Conservation (phyloP, 2,797 vertebrate genomes). For the Eulemur rubriventer region DNA sequence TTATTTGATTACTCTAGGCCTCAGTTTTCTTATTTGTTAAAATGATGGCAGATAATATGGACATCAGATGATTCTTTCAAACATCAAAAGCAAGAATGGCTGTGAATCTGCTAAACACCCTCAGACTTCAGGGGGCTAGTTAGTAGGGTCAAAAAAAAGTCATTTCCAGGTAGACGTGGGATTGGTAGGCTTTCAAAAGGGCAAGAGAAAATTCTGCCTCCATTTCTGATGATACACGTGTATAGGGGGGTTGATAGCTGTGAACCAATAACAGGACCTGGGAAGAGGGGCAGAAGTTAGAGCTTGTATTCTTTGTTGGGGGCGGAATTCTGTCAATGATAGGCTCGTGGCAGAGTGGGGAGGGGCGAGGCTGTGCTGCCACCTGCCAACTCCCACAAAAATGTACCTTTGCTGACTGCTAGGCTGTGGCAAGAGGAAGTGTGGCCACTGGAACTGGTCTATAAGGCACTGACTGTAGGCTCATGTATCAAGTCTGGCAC, state of each 20-base stretch:
- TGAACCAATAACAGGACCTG: not conserved
- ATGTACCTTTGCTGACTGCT: not conserved
- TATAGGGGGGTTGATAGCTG: not conserved
- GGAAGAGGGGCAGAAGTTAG: not conserved
- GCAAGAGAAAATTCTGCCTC: not conserved
- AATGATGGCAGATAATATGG: not conserved
- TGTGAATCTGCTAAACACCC: not conserved
- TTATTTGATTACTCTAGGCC: not conserved
- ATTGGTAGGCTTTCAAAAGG: not conserved
- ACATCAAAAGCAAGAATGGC: not conserved
- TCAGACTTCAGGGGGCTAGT: not conserved
- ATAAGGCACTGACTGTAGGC: not conserved
- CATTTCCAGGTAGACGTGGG: not conserved
- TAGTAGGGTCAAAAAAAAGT: not conserved
- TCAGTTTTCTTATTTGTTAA: constrained; percentile 14
- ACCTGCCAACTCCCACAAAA: not conserved
- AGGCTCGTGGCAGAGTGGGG: not conserved
- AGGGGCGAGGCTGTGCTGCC: not conserved
- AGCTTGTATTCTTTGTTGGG: not conserved
- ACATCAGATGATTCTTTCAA: not conserved
- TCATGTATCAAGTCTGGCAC: not conserved
- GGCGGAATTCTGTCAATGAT: not conserved
- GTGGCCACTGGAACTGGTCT: not conserved
- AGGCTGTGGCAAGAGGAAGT: not conserved
- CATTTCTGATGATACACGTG: not conserved